Percentiles rank a stretch among this genome's conserved stretches.
Conservation (phyloP, 1,140 invertebrate genomes). For the Lithobius niger region DNA sequence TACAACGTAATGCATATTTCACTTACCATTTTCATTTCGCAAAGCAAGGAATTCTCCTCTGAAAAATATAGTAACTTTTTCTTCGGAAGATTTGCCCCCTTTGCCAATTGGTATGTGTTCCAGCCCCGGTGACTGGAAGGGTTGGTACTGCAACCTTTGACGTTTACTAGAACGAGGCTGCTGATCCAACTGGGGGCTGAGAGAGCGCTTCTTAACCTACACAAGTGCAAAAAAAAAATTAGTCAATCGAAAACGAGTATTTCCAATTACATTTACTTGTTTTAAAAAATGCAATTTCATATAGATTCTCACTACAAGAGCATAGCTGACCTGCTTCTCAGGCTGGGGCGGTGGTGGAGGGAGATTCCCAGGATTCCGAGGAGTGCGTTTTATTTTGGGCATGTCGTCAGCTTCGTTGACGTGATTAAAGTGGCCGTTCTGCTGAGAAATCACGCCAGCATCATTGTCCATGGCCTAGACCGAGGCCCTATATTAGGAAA, state of each 20-base stretch:
- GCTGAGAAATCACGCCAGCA: no score
- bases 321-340: background rate
- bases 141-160: slow-evolving; percentile 48
- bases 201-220: slow-evolving; percentile 1
- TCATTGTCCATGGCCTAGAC: no score
- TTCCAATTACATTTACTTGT: background rate
- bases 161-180: slow-evolving; percentile 33
- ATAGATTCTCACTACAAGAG: background rate
- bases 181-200: background rate
- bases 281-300: background rate
- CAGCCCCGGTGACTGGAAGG: slow-evolving; percentile 64
- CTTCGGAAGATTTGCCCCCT: slow-evolving; percentile 47
- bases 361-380: background rate
- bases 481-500: no score
- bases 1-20: no score
- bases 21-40: slow-evolving; percentile 49
- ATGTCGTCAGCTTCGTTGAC: background rate
- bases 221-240: slow-evolving; percentile 2
- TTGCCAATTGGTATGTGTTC: slow-evolving; percentile 42
- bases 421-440: slow-evolving; percentile 3
- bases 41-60: slow-evolving; percentile 66
- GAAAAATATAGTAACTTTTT: slow-evolving; percentile 53
- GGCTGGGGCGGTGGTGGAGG: background rate
- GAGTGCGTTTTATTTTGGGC: background rate
- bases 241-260: background rate